Base-by-base conservation (phyloP, 2,113 vertebrate genomes). In the Brachyhypopomus gauderio region DNA sequence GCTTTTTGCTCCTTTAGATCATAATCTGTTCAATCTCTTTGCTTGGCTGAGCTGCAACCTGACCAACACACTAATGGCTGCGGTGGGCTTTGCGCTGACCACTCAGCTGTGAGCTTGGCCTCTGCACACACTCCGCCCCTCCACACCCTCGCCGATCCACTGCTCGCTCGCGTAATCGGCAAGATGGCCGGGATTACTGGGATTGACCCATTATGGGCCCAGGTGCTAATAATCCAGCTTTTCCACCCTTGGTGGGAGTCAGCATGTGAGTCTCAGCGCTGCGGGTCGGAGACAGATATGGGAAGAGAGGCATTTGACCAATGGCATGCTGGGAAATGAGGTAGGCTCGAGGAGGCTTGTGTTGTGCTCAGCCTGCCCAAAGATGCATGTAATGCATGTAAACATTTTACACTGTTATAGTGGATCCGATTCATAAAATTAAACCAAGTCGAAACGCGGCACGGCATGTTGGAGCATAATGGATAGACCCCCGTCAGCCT, bases 161-260 rank as follows among this genome's bases (percentile, higher is more conserved):
- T 34, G 67, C 72, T 23, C 20, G 70, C 64, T 19, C 78, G 34
- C 48, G 72, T 82, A 82, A 84, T 81, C 81, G 78, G 62, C 64
- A 38, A 73, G 70, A 84, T 69, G 45, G 55, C 60, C 52, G 70
- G n/a, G 23, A 78, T 81, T 81, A 72, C 70, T 56, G 60, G 45
- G 76, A 79, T 88, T 80, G 74, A 82, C 83, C 69, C 72, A 81
- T 69, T 78, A 25, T 38, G 62, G 45, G 52, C 48, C 75, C 19
- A 16, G 78, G 60, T 62, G 3, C 6, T 12, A 52, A 52, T 70
- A 69, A 60, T 52, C 62, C 45, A 36, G 25, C 9, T 77, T 66
- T 66, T 77, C 62, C 25, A 41, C 19, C 0, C 5, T 14, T 2
- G 25, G 23, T 8, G 11, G 23, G 9, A 58, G 56, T 58, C 56